Base-by-base conservation (phyloP, 2,797 vertebrate species). In the Lithobates sylvaticus region DNA sequence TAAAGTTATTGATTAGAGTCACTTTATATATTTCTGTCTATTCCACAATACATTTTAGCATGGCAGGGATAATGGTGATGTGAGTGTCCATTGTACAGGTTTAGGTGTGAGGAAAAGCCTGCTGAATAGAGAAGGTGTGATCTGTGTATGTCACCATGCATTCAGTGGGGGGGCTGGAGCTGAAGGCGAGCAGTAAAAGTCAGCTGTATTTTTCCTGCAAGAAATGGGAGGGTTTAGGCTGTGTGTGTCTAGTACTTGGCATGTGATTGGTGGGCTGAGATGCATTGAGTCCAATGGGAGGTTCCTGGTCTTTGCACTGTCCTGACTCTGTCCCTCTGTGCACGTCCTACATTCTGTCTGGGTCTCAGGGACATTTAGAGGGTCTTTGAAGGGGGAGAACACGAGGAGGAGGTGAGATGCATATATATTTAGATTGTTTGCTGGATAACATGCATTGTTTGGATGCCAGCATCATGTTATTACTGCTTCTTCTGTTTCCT, bases 351-450 rank as follows among this genome's bases (percentile, higher is more conserved):
- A 69, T 84, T 83, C 81, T 79, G 61, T 26, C 69, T 13, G 58
- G 71, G 47, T 36, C 81, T 84, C 86, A 84, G 86, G 86, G 86
- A 84, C 86, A 87, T 87, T 87, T 87, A 12, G 76, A 84, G 81
- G 86, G 81, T 84, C 86, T 87, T 87, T 83, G 81, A 13, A 83
- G 85, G 85, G 50, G 74, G 80, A 50, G 79, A 42, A n/a, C 27
- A 27, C 64, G 27, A 86, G 86, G 81, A 83, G 86, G 82, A 85
- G 86, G 86, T 81, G 83, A 85, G 86, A 23, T 76, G n/a, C 50
- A 81, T 85, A 81, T 84, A 84, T 84, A 88, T 84, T 84, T 85
- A 84, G 82, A 88, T 85, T 80, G 86, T 84, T 73, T 68, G 83
- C 72, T 77, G 50, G 50, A 70, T 88, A 81, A 84, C 77, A 80